Percentiles rank a stretch among this genome's conserved stretches.
These are phyloP conservation scores for Heliconius aoede DNA, from an alignment of 2,888 invertebrate species.

Conservation along the genomic window DNA sequence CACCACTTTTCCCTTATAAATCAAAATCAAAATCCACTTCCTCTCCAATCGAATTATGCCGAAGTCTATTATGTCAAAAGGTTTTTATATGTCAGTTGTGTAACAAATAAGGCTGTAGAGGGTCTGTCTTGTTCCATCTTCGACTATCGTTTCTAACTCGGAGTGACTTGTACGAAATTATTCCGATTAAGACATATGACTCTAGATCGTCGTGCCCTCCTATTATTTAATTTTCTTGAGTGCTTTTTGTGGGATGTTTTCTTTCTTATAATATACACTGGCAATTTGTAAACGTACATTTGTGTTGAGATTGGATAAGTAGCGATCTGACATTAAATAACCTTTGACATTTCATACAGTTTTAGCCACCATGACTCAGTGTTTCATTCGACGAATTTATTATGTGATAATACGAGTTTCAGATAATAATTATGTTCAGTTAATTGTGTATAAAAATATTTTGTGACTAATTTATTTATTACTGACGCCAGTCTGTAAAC, in stretches of 20 bases:
- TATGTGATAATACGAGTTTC: background rate
- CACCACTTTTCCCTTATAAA: conserved; percentile 11
- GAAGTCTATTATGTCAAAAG: conserved; percentile 50
- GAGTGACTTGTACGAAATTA: conserved; percentile 75
- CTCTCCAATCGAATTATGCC: conserved; percentile 46
- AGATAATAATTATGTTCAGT: conserved; percentile 1
- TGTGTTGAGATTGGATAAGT: conserved; percentile 71
- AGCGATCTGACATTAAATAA: conserved; percentile 61
- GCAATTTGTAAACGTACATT: conserved; percentile 81
- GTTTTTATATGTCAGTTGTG: conserved; percentile 65
- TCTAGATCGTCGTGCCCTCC: conserved; percentile 70
- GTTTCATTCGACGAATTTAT: conserved; percentile 1
- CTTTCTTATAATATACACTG: conserved; percentile 60
- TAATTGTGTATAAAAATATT: background rate
- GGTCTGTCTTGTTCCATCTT: conserved; percentile 73
- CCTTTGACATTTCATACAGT: conserved; percentile 44
- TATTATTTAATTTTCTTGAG: conserved; percentile 82
- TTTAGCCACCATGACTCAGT: conserved; percentile 19
- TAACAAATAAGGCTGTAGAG: conserved; percentile 59
- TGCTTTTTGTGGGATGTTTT: conserved; percentile 79
- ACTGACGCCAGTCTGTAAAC: background rate
- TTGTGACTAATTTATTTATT: background rate
- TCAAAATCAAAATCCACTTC: conserved; percentile 42
- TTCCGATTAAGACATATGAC: conserved; percentile 81
- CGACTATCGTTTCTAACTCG: conserved; percentile 63